Evolutionary conservation across 2,797 vertebrate species (phyloP), one percentile per base, ranked within the genome.

Genomic region (Discoglossus pictus): DNA sequence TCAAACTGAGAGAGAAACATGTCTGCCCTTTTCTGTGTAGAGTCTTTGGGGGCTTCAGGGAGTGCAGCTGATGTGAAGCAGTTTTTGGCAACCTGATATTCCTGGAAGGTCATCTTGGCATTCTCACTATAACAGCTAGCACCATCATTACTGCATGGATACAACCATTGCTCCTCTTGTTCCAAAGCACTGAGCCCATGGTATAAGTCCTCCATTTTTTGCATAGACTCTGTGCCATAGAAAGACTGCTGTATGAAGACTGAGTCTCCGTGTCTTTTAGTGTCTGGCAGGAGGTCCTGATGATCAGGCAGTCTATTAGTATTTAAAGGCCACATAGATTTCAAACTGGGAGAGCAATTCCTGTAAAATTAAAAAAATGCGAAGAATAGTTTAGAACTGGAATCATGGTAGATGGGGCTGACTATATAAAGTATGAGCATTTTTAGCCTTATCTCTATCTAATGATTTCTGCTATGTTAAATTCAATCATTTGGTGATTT

Each of bases 241-340:
- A 87, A 82, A 58, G 79, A 76, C 74, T 89, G 90, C 39, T 83
- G 82, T 47, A 85, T 68, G 69, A 89, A 80, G 50, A 77, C 46
- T 51, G 86, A 68, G 56, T 78, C 85, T 36, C 79, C 65, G 20
- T 87, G 84, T 24, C 82, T 82, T 86, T 91, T 90, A 17, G 72
- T 58, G 62, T 93, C 92, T 59, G 87, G 81, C 72, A 88, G 63
- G 69, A 89, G 78, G 65, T 89, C 87, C 5, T 92, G 88, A 38
- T 85, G 86, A 61, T 87, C 87, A 64, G 87, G 68, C 50, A 88
- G 81, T 73, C 76, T 89, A 74, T 73, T 40, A 2, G 85, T 68
- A n/a, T 86, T 91, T 71, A 87, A 68, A 60, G 93, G 90, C 94
- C 93, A 96, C 38, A 86, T 65, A 1, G 90, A 81, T 73, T 89